Evolutionary conservation across 23 tunicate species (phyloP).

Genomic region (Styela plicata): DNA sequence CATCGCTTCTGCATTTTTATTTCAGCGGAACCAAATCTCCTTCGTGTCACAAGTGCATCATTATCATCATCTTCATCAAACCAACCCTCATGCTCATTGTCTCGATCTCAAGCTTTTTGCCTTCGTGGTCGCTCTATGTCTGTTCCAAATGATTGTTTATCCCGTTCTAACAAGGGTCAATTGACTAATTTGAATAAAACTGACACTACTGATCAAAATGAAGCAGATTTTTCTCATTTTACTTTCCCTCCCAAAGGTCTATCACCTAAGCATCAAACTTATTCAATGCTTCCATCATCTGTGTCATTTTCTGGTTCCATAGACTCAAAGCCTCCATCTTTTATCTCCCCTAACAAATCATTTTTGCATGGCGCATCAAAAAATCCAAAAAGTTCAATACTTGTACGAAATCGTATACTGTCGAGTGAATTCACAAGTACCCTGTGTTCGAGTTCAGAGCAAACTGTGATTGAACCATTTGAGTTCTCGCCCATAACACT

Average conservation of each 20-base stretch:
- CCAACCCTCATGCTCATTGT: neutral
- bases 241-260: neutral
- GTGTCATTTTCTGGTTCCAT: neutral
- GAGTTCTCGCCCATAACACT: constrained; percentile 28
- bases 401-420: neutral
- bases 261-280: neutral
- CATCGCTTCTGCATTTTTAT: constrained; percentile 19
- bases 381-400: neutral
- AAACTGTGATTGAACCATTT: constrained; percentile 7
- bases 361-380: constrained; percentile 1
- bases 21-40: constrained; percentile 9
- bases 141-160: neutral
- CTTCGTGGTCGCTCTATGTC: neutral
- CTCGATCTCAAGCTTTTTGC: neutral
- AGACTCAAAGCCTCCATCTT: neutral
- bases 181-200: neutral
- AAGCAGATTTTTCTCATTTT: neutral
- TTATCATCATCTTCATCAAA: neutral
- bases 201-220: neutral
- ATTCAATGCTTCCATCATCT: neutral
- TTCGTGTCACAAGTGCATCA: neutral
- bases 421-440: constrained; percentile 13
- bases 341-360: constrained; percentile 5
- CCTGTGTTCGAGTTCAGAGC: neutral
- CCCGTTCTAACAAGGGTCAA: neutral